Base-by-base conservation (phyloP, 2,888 invertebrate species). In the Thecocarcelia acutangulata region DNA sequence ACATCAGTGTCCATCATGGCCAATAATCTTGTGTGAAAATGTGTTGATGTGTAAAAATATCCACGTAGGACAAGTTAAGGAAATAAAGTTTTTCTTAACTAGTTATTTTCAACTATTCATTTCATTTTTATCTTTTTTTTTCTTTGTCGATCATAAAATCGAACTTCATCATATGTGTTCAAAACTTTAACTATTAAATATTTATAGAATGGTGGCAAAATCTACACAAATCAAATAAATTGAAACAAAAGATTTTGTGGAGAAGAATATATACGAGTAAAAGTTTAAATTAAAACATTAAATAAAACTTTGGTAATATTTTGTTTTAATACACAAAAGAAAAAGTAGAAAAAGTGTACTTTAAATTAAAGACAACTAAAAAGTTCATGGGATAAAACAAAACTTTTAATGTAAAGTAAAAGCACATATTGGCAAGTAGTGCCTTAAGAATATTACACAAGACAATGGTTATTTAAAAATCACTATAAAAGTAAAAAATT, bases 231-330 rank as follows among this genome's bases (percentile, higher is more conserved):
- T 64, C 40, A 33, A 33, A 61, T 42, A 44, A 52, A 61, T 24
- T 72, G 19, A 21, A 44, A 52, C 42, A 54, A 54, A n/a, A 46
- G 17, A 19, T 11, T 19, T 21, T 8, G 0, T 24, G n/a, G 1
- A 12, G 8, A 28, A 28, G 15, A 21, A 66, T 52, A 42, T 44
- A 52, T 33, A 33, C 3, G 68, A 68, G 75, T 74, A 33, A 33
- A 76, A 68, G 75, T 74, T 74, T 37, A 56, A 56, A 74, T 74
- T 74, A 64, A 74, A 56, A 48, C 54, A 74, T 68, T 76, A 59
- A 76, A 68, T 33, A 33, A 33, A 68, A 76, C 50, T 59, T 68
- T 76, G 12, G 5, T 56, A 33, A 68, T 59, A 52, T n/a, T 9
- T 33, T 40, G 6, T 48, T 58, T 46, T 3, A 46, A 17, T 17